A percentile compares a stretch with the other conserved stretches of the same genome.
phyloP scores from a whole-genome alignment of 2,113 vertebrate species.

The Phalacrocorax pelagicus region DNA sequence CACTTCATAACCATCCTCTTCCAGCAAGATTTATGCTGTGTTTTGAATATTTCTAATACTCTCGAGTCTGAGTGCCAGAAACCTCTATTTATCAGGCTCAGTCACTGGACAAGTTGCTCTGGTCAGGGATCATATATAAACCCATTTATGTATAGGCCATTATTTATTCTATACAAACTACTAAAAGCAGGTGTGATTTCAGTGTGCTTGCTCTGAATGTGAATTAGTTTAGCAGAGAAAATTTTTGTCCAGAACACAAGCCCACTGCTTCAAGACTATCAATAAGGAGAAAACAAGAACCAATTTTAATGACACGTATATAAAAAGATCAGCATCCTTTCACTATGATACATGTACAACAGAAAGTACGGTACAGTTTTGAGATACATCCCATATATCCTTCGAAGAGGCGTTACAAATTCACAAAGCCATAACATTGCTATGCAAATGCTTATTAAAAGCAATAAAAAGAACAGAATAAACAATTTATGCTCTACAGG shows the following conservation, averaged over 20 bases:
- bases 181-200: slow-evolving; percentile 25
- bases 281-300: not conserved
- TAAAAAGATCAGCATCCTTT: not conserved
- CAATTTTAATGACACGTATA: slow-evolving; percentile 6
- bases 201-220: not conserved
- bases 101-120: not conserved
- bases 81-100: slow-evolving; percentile 2
- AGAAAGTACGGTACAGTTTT: not conserved
- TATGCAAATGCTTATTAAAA: not conserved
- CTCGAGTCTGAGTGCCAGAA: not conserved
- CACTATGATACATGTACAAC: not conserved
- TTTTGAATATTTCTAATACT: slow-evolving; percentile 12
- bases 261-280: not conserved
- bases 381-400: not conserved
- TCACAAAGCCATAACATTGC: not conserved
- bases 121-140: not conserved
- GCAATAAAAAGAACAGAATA: not conserved
- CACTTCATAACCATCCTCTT: slow-evolving; percentile 16
- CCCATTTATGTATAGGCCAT: not conserved
- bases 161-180: not conserved
- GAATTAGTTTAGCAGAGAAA: not conserved
- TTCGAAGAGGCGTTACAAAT: not conserved
- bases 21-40: slow-evolving; percentile 18
- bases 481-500: not conserved
- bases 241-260: not conserved